Evolutionary conservation across 2,888 invertebrate genomes (phyloP).

Genomic region (Odontomyia ornata): DNA sequence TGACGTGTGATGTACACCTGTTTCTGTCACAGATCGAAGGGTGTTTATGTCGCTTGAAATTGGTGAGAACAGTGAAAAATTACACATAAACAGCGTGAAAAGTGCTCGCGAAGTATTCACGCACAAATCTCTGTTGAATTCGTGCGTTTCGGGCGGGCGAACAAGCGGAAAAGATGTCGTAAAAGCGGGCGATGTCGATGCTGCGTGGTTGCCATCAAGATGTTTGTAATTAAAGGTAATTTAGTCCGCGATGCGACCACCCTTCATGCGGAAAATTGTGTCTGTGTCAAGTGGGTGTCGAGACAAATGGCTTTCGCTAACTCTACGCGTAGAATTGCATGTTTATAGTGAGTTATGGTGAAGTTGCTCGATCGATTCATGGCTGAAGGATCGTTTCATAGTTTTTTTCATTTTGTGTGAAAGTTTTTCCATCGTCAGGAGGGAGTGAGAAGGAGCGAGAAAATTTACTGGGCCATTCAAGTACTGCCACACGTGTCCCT

Average conservation of each 20-base stretch:
- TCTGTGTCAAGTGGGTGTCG: constrained; percentile 41
- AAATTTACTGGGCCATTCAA: constrained; percentile 41
- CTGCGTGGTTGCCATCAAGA: constrained; percentile 50
- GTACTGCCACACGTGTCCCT: constrained; percentile 14
- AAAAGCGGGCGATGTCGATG: constrained; percentile 35
- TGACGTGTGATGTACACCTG: constrained; percentile 55
- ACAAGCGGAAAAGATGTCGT: constrained; percentile 28
- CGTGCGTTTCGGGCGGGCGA: background rate
- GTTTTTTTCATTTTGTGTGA: constrained; percentile 31
- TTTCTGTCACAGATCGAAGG: constrained; percentile 56
- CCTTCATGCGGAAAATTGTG: constrained; percentile 38
- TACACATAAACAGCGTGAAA: constrained; percentile 9
- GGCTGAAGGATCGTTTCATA: constrained; percentile 39
- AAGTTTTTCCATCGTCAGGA: constrained; percentile 32
- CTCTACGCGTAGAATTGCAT: background rate
- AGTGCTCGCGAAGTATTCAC: constrained; percentile 1
- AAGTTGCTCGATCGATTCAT: background rate
- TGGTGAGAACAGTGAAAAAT: constrained; percentile 16
- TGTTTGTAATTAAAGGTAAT: constrained; percentile 54
- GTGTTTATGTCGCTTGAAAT: constrained; percentile 55
- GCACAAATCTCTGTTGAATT: background rate
- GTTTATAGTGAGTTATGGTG: background rate
- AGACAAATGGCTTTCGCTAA: constrained; percentile 4
- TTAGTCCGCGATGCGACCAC: constrained; percentile 39
- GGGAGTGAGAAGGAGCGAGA: constrained; percentile 25